Conservation (phyloP, 2,113 vertebrate genomes). For the Proteles cristata region DNA sequence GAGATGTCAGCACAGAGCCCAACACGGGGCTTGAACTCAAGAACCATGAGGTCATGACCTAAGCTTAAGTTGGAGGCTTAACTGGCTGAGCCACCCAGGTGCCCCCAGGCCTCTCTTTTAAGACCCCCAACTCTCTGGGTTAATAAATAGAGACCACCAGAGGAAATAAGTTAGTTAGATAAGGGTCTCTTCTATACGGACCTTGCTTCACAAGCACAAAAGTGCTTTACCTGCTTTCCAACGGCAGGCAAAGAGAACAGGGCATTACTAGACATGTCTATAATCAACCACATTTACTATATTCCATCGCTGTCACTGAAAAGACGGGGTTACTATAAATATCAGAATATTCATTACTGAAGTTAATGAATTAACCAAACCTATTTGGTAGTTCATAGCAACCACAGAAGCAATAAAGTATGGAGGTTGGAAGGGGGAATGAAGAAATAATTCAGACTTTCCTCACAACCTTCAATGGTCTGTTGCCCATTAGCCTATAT, state of each 20-base stretch:
- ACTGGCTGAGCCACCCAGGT: too few relatives aligned
- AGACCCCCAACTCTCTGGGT: background rate
- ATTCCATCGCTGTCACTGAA: background rate
- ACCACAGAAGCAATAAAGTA: background rate
- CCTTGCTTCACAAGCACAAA: background rate
- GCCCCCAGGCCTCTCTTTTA: background rate
- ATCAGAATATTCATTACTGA: background rate
- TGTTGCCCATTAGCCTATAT: background rate
- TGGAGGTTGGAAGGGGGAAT: background rate
- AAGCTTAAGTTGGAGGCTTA: too few relatives aligned
- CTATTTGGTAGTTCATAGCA: background rate
- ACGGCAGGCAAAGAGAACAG: too few relatives aligned
- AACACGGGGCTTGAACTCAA: too few relatives aligned
- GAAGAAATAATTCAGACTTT: background rate
- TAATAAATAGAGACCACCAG: accelerated
- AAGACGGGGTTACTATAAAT: background rate
- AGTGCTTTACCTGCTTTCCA: background rate
- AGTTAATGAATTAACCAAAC: background rate
- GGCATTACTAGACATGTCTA: too few relatives aligned
- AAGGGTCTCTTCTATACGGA: too few relatives aligned
- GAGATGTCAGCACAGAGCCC: too few relatives aligned
- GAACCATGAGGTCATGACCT: too few relatives aligned
- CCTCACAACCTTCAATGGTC: background rate
- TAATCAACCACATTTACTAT: background rate
- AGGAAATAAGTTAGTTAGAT: background rate